These are phyloP conservation scores for Borostomias antarcticus DNA, from an alignment of 2,797 vertebrate genomes.

Conservation along the genomic window DNA sequence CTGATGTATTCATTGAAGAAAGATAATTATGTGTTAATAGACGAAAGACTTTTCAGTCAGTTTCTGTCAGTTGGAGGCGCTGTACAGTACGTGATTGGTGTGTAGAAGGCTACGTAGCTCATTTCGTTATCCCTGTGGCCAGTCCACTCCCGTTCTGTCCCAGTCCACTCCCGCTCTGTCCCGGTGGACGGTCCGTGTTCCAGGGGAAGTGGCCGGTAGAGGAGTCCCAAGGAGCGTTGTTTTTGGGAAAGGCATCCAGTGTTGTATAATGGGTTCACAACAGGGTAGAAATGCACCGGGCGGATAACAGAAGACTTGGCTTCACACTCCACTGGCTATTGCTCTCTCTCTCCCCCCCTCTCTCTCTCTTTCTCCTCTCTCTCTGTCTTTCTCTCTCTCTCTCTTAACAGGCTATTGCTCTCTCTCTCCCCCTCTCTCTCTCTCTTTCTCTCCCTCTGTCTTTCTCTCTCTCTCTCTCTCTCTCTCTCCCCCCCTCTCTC, in stretches of 20 bases:
- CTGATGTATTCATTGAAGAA: too few species aligned
- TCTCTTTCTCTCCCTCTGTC: slow-evolving; percentile 4
- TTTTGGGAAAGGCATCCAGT: slow-evolving; percentile 26
- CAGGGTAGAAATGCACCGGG: slow-evolving; percentile 28
- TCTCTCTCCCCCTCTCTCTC: slow-evolving; percentile 32
- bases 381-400: slow-evolving; percentile 15
- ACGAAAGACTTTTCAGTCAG: not conserved
- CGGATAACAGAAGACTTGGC: slow-evolving; percentile 18
- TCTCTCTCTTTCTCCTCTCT: not conserved
- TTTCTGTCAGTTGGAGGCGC: not conserved
- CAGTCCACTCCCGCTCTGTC: slow-evolving; percentile 20
- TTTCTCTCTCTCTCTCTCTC: slow-evolving; percentile 24
- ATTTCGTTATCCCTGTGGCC: slow-evolving; percentile 1
- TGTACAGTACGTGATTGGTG: not conserved
- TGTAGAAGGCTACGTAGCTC: not conserved
- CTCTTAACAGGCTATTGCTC: slow-evolving; percentile 2
- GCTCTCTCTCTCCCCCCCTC: not conserved
- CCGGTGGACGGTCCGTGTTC: slow-evolving; percentile 24
- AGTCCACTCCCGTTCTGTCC: slow-evolving; percentile 25
- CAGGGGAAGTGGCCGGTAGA: slow-evolving; percentile 18
- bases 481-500: not conserved
- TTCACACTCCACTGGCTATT: slow-evolving; percentile 3
- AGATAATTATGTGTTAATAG: too few species aligned
- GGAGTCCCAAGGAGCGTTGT: slow-evolving; percentile 3
- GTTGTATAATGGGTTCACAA: slow-evolving; percentile 34